These are phyloP conservation scores for Hymenopus coronatus DNA, from an alignment of 2,888 invertebrate genomes.

Conservation along the genomic window DNA sequence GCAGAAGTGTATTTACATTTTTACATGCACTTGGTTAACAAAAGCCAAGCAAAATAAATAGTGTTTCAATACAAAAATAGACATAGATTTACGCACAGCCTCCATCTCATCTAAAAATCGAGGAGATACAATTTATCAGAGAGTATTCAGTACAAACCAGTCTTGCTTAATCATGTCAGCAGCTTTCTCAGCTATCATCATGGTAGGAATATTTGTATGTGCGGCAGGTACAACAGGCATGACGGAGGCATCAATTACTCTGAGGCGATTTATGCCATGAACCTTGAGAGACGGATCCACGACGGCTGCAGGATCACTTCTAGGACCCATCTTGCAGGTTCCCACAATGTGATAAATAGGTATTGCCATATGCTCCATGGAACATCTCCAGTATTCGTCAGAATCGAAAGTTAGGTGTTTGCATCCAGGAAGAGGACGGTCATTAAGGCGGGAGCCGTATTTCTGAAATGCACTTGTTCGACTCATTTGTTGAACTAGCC, in stretches of 20 bases:
- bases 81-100: too few relatives aligned
- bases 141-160: slow-evolving; percentile 49
- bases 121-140: neutral
- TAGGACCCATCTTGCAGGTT: slow-evolving; percentile 23
- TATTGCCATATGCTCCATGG: slow-evolving; percentile 62
- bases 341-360: slow-evolving; percentile 61
- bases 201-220: slow-evolving; percentile 44
- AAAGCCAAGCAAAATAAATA: too few relatives aligned
- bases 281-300: slow-evolving; percentile 33
- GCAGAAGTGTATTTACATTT: too few relatives aligned
- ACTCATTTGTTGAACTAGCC: slow-evolving; percentile 54
- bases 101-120: too few relatives aligned
- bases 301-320: slow-evolving; percentile 14
- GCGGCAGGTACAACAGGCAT: slow-evolving; percentile 44
- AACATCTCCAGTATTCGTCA: slow-evolving; percentile 80
- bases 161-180: slow-evolving; percentile 46
- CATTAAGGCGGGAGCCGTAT: slow-evolving; percentile 75
- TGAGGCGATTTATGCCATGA: slow-evolving; percentile 41
- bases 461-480: slow-evolving; percentile 75
- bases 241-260: slow-evolving; percentile 45
- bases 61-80: too few relatives aligned
- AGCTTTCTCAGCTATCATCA: slow-evolving; percentile 46
- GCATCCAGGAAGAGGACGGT: slow-evolving; percentile 79
- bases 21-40: too few relatives aligned
- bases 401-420: slow-evolving; percentile 66